Evolutionary conservation across 2,888 invertebrate genomes (phyloP).

Genomic region (Agrotis ipsilon): DNA sequence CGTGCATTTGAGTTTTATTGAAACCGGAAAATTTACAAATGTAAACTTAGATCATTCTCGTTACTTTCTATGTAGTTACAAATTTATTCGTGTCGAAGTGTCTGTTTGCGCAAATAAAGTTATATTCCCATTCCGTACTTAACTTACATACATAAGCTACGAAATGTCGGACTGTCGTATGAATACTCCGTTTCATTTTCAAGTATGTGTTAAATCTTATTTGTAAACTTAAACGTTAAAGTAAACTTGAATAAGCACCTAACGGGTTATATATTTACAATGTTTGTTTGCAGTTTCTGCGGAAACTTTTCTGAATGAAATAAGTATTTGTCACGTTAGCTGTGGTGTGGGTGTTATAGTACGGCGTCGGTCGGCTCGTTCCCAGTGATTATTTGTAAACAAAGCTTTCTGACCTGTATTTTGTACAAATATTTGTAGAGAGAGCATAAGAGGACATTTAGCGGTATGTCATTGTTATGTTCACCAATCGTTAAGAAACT

Average conservation of each 20-base stretch:
- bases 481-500: constrained; percentile 71
- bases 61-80: constrained; percentile 71
- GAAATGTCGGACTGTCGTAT: constrained; percentile 18
- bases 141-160: constrained; percentile 11
- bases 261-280: constrained; percentile 54
- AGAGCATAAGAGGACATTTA: constrained; percentile 85
- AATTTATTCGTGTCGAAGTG: constrained; percentile 64
- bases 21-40: constrained; percentile 80
- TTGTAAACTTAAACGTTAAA: constrained; percentile 41
- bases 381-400: constrained; percentile 84
- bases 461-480: constrained; percentile 81
- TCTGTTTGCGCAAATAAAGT: constrained; percentile 47
- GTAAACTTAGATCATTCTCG: constrained; percentile 81
- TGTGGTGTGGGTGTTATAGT: constrained; percentile 52
- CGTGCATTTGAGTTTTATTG: constrained; percentile 77
- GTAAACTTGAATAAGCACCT: constrained; percentile 45
- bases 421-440: constrained; percentile 83
- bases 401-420: constrained; percentile 73
- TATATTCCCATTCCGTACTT: constrained; percentile 13
- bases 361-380: constrained; percentile 67
- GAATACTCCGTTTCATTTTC: constrained; percentile 41
- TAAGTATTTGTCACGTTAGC: constrained; percentile 60
- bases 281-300: constrained; percentile 60
- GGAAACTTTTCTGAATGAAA: constrained; percentile 55
- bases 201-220: constrained; percentile 46